Evolutionary conservation across 1,140 invertebrate genomes (phyloP).

Genomic region (Drosophila busckii): DNA sequence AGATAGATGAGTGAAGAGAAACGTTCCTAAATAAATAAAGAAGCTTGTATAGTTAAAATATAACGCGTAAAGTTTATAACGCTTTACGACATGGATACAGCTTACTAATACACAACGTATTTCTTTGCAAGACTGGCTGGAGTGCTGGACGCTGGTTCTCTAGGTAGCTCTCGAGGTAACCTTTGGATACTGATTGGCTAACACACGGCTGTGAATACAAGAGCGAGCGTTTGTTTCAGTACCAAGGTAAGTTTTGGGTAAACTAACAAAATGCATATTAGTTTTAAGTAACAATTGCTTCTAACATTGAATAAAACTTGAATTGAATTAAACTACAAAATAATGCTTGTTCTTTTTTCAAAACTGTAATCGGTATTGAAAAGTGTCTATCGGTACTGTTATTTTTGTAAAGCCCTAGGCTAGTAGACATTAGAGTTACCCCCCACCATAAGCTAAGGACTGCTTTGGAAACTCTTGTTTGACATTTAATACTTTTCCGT

Average conservation of each 20-base stretch:
- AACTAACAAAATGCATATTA: no score
- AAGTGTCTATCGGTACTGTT: not conserved
- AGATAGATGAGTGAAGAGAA: slow-evolving; percentile 5
- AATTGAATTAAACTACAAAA: not conserved
- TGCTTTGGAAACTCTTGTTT: slow-evolving; percentile 23
- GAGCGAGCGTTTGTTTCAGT: slow-evolving; percentile 12
- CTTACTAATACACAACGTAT: slow-evolving; percentile 67
- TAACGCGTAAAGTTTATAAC: slow-evolving; percentile 18
- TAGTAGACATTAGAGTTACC: no score
- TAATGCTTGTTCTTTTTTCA: not conserved
- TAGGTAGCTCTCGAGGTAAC: slow-evolving; percentile 17
- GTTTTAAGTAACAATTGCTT: no score
- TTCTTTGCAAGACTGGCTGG: slow-evolving; percentile 72
- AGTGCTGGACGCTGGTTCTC: slow-evolving; percentile 37
- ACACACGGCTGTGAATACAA: slow-evolving; percentile 8
- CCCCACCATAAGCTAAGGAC: no score
- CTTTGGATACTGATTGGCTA: slow-evolving; percentile 16
- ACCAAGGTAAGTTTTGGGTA: slow-evolving; percentile 29
- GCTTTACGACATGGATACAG: slow-evolving; percentile 17
- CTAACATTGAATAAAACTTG: no score
- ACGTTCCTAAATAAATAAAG: slow-evolving; percentile 3
- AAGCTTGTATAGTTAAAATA: slow-evolving; percentile 23
- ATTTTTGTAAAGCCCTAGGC: no score
- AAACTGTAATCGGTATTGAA: not conserved
- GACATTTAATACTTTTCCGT: slow-evolving; percentile 33